Evolutionary conservation across 2,888 invertebrate genomes (phyloP), one percentile per base, ranked within the genome.

Genomic region (Itoplectis maculator): DNA sequence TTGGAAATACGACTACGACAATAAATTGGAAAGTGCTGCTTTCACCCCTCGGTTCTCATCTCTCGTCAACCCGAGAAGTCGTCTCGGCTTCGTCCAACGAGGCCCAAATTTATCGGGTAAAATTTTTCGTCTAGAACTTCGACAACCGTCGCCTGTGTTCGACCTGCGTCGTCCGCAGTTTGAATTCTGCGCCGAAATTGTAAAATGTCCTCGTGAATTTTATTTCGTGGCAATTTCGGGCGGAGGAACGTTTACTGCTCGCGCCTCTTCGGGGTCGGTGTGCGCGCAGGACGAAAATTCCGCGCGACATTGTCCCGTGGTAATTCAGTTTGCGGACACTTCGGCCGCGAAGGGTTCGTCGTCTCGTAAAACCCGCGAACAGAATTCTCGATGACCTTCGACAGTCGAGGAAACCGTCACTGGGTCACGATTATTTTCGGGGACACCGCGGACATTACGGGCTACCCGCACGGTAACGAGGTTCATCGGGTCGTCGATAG

Each of bases 1-100:
- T 20, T 79, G 81, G 83, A 86, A 83, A 86, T 86, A 84, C 76
- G 83, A 83, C 81, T 74, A 59, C 54, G 63, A 79, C 83, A 86
- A 84, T 83, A 82, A 81, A 86, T 86, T 84, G 83, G 83, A 86
- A 84, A 84, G 86, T 82, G 51, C 11, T 78, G 83, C 81, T 84
- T 86, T 81, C 75, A 82, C 79, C 73, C n/a, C 69, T 79, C 77
- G 13, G 63, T 79, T 59, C 59, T 65, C 54, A 42, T 69, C 35
- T 69, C 35, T 69, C 72, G 59, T 35, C 37, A 20, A 15, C 29
- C 40, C 59, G 20, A 47, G 59, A 66, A 61, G 37, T 79, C 45
- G 68, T 13, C 47, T 40, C 59, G 51, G 40, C 63, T 20, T 15
- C 15, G 13, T 23, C 23, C 61, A 37, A 61, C 73, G 7, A 73